Base-by-base conservation (phyloP, 2,113 vertebrate species). In the Zosterops japonicus region DNA sequence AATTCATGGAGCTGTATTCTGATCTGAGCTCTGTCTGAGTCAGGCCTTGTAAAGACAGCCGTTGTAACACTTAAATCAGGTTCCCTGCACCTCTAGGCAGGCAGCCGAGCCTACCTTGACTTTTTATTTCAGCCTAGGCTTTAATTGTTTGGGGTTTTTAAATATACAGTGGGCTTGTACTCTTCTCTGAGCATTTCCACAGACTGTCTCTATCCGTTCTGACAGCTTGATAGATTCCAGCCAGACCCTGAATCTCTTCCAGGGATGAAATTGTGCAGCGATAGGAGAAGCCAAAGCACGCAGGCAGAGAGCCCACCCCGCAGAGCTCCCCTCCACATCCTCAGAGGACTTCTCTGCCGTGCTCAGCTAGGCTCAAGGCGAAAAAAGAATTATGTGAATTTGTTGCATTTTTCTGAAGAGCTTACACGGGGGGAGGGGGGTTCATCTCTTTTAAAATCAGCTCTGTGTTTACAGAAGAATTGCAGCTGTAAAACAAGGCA, bases 161-260 rank as follows among this genome's bases (percentile, higher is more conserved):
- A 71, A 47, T 47, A 67, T 50, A 67, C 44, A 75, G 50, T 14
- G 41, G 53, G 60, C 85, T 39, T 39, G 28, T 56, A n/a, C 33
- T 53, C 13, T 87, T 60, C 36, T 61, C 67, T 23, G 35, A 74
- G 9, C 44, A 28, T 75, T 70, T 91, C 77, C 86, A 55, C 35
- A 21, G 42, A 44, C 41, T 36, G 53, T 57, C 27, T 76, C 39
- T 59, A 49, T 78, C 35, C 11, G 4, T 63, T 60, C 64, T 92
- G 91, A 87, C 83, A 88, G 68, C 72, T 56, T 67, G 72, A 81
- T 24, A 89, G 64, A 70, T 61, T 52, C 52, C n/a, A 90, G 52
- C n/a, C 46, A 68, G 52, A 81, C 56, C 23, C 83, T 55, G 94
- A 92, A 59, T 80, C 59, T 88, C 61, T 90, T 85, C 88, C 91